A percentile compares a stretch with the other conserved stretches of the same genome.
phyloP scores from a whole-genome alignment of 2,113 vertebrate species.

The Tachuris rubrigastra region DNA sequence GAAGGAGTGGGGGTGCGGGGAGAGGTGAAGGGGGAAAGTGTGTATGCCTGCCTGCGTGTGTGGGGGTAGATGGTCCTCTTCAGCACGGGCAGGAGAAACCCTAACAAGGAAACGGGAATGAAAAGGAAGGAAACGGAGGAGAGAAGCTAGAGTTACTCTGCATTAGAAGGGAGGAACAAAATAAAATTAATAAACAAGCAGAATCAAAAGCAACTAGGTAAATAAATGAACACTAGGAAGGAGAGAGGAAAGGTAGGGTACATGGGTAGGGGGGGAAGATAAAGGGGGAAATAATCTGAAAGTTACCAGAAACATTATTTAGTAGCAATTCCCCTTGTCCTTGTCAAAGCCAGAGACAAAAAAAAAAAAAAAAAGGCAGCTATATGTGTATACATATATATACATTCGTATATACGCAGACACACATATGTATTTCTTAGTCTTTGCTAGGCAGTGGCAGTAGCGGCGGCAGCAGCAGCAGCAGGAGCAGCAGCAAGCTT shows the following conservation, averaged over 20 bases:
- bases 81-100: slow-evolving; percentile 49
- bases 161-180: slow-evolving; percentile 50
- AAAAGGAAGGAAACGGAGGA: slow-evolving; percentile 50
- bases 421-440: slow-evolving; percentile 44
- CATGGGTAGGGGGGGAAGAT: background rate
- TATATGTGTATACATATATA: slow-evolving; percentile 59
- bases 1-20: slow-evolving; percentile 9
- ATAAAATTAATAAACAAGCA: slow-evolving; percentile 63
- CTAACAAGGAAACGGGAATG: slow-evolving; percentile 56
- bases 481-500: slow-evolving; percentile 56
- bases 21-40: slow-evolving; percentile 46
- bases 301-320: slow-evolving; percentile 95
- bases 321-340: slow-evolving; percentile 77
- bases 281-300: slow-evolving; percentile 73
- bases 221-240: slow-evolving; percentile 54
- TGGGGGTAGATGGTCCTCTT: slow-evolving; percentile 48
- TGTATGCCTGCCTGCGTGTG: background rate
- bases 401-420: slow-evolving; percentile 55
- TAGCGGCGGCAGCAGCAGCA: background rate
- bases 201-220: slow-evolving; percentile 69
- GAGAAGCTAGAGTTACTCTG: slow-evolving; percentile 58
- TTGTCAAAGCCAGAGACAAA: slow-evolving; percentile 78
- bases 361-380: slow-evolving; percentile 68
- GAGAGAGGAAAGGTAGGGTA: slow-evolving; percentile 31
- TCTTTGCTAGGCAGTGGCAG: slow-evolving; percentile 1